Percentiles rank a stretch among this genome's conserved stretches.
These are phyloP conservation scores for Ligdia adustata DNA, from an alignment of 2,888 invertebrate species.

Conservation along the genomic window DNA sequence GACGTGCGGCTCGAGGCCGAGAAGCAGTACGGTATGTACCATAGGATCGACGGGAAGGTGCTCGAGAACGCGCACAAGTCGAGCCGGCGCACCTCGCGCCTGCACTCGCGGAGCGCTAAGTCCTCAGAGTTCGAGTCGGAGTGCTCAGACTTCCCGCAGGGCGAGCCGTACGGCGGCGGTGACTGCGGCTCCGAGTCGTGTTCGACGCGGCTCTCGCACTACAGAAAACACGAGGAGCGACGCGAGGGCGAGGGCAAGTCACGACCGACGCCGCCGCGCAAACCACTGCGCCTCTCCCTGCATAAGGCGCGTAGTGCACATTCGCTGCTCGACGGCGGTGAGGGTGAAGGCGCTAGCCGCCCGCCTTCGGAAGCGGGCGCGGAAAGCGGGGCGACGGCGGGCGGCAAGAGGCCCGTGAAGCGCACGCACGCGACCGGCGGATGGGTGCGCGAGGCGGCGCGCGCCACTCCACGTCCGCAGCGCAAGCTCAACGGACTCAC, in stretches of 20 bases:
- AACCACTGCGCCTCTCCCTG: slow-evolving; percentile 91
- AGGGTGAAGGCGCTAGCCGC: slow-evolving; percentile 74
- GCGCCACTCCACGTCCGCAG: slow-evolving; percentile 70
- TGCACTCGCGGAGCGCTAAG: slow-evolving; percentile 86
- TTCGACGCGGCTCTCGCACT: slow-evolving; percentile 67
- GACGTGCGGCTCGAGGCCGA: slow-evolving; percentile 79
- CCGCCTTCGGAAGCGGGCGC: slow-evolving; percentile 52
- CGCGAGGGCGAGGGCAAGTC: slow-evolving; percentile 68
- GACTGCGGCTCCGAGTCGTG: slow-evolving; percentile 85
- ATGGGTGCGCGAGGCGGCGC: slow-evolving; percentile 57
- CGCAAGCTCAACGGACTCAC: slow-evolving; percentile 58
- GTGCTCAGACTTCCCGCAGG: slow-evolving; percentile 80
- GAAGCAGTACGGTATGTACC: slow-evolving; percentile 65
- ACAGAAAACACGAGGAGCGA: slow-evolving; percentile 66
- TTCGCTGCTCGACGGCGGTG: slow-evolving; percentile 83
- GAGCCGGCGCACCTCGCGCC: slow-evolving; percentile 70
- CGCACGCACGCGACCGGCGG: slow-evolving; percentile 76
- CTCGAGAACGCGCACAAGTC: slow-evolving; percentile 83
- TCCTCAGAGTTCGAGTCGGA: slow-evolving; percentile 92
- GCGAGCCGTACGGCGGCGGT: slow-evolving; percentile 64
- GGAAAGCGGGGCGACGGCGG: slow-evolving; percentile 61
- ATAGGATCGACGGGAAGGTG: slow-evolving; percentile 78
- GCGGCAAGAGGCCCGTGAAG: slow-evolving; percentile 83
- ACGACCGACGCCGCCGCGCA: slow-evolving; percentile 92
- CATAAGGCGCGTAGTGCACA: slow-evolving; percentile 93